Base-by-base conservation (phyloP, 1,140 invertebrate species). In the Melipona quadrifasciata region DNA sequence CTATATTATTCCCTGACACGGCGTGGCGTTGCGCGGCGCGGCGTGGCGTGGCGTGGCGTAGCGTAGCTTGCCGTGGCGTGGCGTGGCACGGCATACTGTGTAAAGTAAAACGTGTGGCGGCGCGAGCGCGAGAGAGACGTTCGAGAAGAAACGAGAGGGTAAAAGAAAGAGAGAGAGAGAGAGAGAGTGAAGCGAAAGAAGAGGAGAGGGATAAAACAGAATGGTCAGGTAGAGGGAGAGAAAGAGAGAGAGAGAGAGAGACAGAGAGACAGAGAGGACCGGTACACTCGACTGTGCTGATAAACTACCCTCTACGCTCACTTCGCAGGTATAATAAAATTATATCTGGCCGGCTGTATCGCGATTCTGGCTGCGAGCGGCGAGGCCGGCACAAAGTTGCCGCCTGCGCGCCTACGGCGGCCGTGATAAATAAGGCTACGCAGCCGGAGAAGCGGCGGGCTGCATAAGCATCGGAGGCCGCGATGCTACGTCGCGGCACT, bases 311-410 rank as follows among this genome's bases (percentile, higher is more conserved):
- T 89, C 84, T 83, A 81, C 84, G 87, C 80, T 86, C 90, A 80
- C 86, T 86, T 81, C 80, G 87, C 87, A 89, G 91, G 91, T 92
- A 93, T 92, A 93, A 93, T 93, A 93, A 93, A 93, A 93, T 93
- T 89, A 93, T 93, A 93, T 92, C 92, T 91, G 90, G 74, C 76
- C 82, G 88, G 80, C 73, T 87, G 90, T 90, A 92, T 93, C 92
- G 91, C 90, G 85, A 90, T 90, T 90, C 89, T 88, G 87, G 85
- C 82, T 86, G 89, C 85, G 80, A 90, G 81, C 88, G 84, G 89
- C 86, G 65, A 76, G 47, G 78, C 65, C 74, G 79, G 80, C 82
- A 90, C 91, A 93, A 93, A 93, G 92, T 91, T 86, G 90, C 89
- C 90, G 91, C 91, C 89, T 86, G 76, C 86, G 89, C 87, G 87